These are phyloP conservation scores for Mechanitis messenoides DNA, from an alignment of 2,888 invertebrate species.

Conservation along the genomic window DNA sequence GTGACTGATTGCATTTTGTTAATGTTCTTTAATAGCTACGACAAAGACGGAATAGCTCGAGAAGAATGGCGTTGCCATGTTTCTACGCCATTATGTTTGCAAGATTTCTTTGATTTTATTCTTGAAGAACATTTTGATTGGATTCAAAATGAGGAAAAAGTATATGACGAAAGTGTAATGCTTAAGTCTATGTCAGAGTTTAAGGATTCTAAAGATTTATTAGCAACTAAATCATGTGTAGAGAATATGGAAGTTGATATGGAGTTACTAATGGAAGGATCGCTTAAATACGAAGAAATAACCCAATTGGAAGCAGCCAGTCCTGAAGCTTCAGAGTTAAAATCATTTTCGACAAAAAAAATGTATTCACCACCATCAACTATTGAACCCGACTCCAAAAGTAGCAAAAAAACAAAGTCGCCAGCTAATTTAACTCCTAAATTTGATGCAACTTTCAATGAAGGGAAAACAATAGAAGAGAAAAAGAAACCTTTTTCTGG, in stretches of 20 bases:
- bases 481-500: conserved; percentile 53
- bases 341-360: conserved; percentile 34
- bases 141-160: conserved; percentile 61
- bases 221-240: conserved; percentile 46
- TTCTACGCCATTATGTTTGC: conserved; percentile 68
- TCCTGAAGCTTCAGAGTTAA: conserved; percentile 31
- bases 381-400: conserved; percentile 42
- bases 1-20: conserved; percentile 61
- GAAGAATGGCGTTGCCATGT: conserved; percentile 68
- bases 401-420: conserved; percentile 46
- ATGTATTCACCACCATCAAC: conserved; percentile 35
- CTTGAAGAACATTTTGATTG: conserved; percentile 68
- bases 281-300: conserved; percentile 57
- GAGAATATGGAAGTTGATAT: conserved; percentile 47
- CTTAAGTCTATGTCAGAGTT: conserved; percentile 41
- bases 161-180: conserved; percentile 47
- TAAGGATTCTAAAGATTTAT: conserved; percentile 38
- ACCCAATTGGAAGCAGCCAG: conserved; percentile 34
- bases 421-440: conserved; percentile 37
- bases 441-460: conserved; percentile 27
- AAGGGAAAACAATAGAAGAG: conserved; percentile 28
- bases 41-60: conserved; percentile 55
- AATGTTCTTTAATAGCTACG: conserved; percentile 66
- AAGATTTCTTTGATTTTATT: conserved; percentile 74
- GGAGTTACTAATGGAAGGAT: conserved; percentile 65